Evolutionary conservation across 2,888 invertebrate genomes (phyloP).

Genomic region (Blastobasis lacticolella): DNA sequence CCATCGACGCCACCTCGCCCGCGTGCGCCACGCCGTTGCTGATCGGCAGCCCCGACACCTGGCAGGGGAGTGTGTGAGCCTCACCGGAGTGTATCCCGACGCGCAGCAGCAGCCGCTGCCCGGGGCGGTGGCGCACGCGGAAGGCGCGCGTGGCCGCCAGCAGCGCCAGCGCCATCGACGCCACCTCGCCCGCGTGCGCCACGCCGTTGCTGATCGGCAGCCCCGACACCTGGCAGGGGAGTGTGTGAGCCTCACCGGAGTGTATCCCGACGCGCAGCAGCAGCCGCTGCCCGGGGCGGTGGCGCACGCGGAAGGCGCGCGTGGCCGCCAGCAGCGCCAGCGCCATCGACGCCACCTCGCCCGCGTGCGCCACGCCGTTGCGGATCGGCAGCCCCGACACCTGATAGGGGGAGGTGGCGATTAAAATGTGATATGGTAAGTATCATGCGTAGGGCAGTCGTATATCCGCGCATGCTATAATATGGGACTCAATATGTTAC

Average conservation of each 20-base stretch:
- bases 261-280: slow-evolving; percentile 93
- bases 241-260: slow-evolving; percentile 74
- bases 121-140: slow-evolving; percentile 89
- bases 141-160: slow-evolving; percentile 89
- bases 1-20: slow-evolving; percentile 95
- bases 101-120: slow-evolving; percentile 86
- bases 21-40: slow-evolving; percentile 93
- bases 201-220: slow-evolving; percentile 91
- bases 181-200: slow-evolving; percentile 93
- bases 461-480: no score
- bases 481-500: no score
- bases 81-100: slow-evolving; percentile 93
- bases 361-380: slow-evolving; percentile 92
- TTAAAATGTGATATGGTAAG: no score
- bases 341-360: slow-evolving; percentile 96
- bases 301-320: slow-evolving; percentile 89
- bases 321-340: slow-evolving; percentile 88
- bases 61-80: no score
- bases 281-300: slow-evolving; percentile 88
- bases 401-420: slow-evolving; percentile 35
- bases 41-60: slow-evolving; percentile 91
- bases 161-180: slow-evolving; percentile 92
- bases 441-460: no score
- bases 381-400: slow-evolving; percentile 91
- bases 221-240: slow-evolving; percentile 88